Percentiles rank a stretch among this genome's conserved stretches.
Conservation (phyloP, 2,888 invertebrate species). For the Incurvaria masculella region DNA sequence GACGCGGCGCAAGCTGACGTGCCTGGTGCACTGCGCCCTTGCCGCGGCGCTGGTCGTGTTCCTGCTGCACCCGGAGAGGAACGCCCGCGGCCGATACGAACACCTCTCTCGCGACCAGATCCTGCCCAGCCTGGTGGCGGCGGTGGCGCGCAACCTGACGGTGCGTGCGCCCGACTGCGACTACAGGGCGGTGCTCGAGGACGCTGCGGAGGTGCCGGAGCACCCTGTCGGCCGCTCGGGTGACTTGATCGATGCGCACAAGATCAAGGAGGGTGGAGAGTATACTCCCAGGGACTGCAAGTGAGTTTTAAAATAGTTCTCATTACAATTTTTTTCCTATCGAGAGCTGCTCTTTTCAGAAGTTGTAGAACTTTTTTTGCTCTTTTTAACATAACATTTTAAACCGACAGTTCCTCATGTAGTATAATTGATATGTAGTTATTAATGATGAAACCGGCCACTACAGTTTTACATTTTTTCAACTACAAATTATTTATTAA, state of each 20-base stretch:
- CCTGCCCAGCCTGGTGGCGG: background rate
- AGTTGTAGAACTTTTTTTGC: no score
- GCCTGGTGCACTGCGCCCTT: background rate
- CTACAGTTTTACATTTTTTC: no score
- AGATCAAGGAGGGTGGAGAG: constrained; percentile 44
- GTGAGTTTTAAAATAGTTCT: no score
- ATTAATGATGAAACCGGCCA: no score
- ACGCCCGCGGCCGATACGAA: background rate
- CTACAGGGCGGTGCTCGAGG: constrained; percentile 33
- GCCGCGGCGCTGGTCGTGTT: background rate
- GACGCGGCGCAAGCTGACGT: background rate
- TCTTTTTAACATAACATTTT: no score
- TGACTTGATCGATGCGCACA: constrained; percentile 32
- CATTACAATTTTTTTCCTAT: no score
- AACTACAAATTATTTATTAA: no score
- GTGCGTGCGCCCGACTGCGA: constrained; percentile 25
- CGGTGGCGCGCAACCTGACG: background rate
- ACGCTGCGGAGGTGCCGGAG: constrained; percentile 32
- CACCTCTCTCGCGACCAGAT: background rate
- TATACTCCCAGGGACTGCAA: constrained; percentile 37
- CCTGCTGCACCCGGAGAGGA: background rate
- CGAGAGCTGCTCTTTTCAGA: no score
- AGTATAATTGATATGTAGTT: no score
- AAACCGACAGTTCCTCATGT: no score
- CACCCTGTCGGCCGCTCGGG: constrained; percentile 27